Conservation (phyloP, 1,140 invertebrate genomes). For the Tetramorium simillimum region DNA sequence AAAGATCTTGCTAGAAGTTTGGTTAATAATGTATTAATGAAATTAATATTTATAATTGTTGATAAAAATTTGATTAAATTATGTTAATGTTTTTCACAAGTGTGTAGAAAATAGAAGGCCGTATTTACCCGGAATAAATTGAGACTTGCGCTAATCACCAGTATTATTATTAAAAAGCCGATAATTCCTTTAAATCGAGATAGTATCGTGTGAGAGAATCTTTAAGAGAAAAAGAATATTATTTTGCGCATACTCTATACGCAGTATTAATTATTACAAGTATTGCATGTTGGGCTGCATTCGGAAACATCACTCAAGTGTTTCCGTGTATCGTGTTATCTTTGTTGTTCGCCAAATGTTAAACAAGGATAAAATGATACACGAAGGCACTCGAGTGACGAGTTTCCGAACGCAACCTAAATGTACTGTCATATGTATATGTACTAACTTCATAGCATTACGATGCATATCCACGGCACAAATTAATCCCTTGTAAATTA, state of each 20-base stretch:
- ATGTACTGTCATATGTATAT: neutral
- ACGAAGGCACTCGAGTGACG: no score
- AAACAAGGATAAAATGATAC: no score
- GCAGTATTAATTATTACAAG: neutral
- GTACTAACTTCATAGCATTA: neutral
- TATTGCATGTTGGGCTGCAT: no score
- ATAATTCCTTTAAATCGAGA: constrained; percentile 6
- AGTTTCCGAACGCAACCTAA: no score
- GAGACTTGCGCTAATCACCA: neutral
- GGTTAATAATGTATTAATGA: neutral
- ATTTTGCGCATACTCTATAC: neutral
- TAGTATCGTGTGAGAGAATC: neutral
- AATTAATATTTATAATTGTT: neutral
- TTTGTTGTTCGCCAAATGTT: no score
- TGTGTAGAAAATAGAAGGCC: neutral
- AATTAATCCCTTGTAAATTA: neutral
- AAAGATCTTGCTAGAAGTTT: neutral
- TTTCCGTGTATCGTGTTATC: no score
- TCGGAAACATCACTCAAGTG: no score
- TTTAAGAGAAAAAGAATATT: neutral
- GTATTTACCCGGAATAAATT: constrained; percentile 10
- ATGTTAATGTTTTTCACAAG: neutral
- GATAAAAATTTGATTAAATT: neutral
- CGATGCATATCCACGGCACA: constrained; percentile 26
- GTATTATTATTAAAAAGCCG: neutral